Conservation (phyloP, 2,888 invertebrate species). For the Hypercompe scribonia region DNA sequence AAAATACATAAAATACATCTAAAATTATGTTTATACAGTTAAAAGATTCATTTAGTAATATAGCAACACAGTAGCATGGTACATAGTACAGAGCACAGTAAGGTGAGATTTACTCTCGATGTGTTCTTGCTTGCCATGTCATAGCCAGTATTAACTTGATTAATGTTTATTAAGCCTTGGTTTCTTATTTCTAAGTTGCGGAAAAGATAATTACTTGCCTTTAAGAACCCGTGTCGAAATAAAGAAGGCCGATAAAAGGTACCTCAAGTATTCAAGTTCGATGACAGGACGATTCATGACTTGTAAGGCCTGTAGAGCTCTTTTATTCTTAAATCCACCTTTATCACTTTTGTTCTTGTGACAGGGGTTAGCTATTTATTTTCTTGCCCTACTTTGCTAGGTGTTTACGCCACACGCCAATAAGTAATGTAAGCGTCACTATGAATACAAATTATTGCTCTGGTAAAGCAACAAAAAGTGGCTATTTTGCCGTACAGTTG, state of each 20-base stretch:
- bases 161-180: neutral
- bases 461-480: neutral
- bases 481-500: neutral
- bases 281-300: slow-evolving; percentile 18
- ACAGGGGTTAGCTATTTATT: slow-evolving; percentile 20
- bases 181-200: neutral
- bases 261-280: slow-evolving; percentile 1
- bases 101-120: neutral
- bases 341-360: slow-evolving; percentile 24
- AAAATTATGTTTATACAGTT: neutral
- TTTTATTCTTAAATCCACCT: slow-evolving; percentile 21
- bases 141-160: neutral
- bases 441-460: slow-evolving; percentile 9
- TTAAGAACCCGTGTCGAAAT: neutral
- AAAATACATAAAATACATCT: too few species aligned
- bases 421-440: neutral
- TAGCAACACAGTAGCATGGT: neutral
- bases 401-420: slow-evolving; percentile 7
- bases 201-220: neutral
- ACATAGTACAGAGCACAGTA: neutral
- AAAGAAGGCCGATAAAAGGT: slow-evolving; percentile 4
- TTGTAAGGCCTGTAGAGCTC: slow-evolving; percentile 7
- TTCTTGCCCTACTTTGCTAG: neutral
- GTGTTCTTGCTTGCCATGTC: neutral
- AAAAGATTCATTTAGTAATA: neutral